These are phyloP conservation scores for Cyanocitta stelleri DNA, from an alignment of 2,113 vertebrate species.

Conservation along the genomic window DNA sequence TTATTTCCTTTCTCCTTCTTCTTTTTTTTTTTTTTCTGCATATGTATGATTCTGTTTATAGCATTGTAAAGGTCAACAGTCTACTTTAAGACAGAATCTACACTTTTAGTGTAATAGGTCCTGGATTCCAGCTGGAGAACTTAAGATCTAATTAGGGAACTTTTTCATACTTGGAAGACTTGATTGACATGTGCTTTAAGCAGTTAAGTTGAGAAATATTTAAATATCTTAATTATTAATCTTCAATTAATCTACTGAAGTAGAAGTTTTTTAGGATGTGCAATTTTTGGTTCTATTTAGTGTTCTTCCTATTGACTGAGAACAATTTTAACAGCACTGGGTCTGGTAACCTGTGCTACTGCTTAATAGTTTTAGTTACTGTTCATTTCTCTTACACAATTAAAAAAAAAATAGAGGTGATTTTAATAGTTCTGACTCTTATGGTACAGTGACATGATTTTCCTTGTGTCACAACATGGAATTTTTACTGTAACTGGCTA, in stretches of 20 bases:
- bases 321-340: not conserved
- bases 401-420: not conserved
- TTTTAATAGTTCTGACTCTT: not conserved
- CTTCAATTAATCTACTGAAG: not conserved
- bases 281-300: not conserved
- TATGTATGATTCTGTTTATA: not conserved
- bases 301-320: not conserved
- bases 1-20: not conserved
- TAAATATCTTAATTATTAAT: not conserved
- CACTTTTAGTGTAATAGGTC: not conserved
- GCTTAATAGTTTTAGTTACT: not conserved
- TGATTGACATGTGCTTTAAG: not conserved
- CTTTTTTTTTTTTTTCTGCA: fast-evolving
- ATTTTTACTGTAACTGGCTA: not conserved
- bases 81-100: not conserved
- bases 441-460: not conserved
- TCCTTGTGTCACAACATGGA: not conserved
- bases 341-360: not conserved
- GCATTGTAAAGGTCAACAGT: not conserved
- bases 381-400: not conserved
- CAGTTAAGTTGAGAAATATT: not conserved
- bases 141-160: not conserved
- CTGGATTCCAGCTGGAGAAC: not conserved
- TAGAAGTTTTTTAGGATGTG: not conserved
- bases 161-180: not conserved